A percentile compares a stretch with the other conserved stretches of the same genome.
Conservation (phyloP, 2,797 vertebrate species). For the Pyrrhura leucotis region DNA sequence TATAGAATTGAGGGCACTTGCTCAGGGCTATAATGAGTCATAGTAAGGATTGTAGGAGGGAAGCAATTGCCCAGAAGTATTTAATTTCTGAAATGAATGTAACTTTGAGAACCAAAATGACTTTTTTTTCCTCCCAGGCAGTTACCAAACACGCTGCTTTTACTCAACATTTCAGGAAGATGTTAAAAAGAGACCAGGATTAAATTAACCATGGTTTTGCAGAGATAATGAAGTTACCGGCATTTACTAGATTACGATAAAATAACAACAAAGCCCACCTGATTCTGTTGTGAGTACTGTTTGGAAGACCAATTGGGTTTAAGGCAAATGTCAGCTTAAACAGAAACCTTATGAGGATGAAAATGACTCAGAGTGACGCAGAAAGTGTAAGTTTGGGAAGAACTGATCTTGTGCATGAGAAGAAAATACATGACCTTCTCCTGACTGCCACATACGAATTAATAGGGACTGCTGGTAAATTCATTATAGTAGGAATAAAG, state of each 20-base stretch:
- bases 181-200: neutral
- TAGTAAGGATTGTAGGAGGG: neutral
- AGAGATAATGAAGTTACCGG: neutral
- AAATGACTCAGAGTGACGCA: slow-evolving; percentile 30
- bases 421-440: neutral
- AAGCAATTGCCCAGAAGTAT: neutral
- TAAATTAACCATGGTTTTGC: neutral
- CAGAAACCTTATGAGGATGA: slow-evolving; percentile 10
- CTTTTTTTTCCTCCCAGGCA: neutral
- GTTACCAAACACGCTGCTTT: neutral
- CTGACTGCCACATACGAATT: neutral
- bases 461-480: neutral
- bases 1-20: neutral
- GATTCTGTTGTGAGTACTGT: neutral
- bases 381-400: neutral
- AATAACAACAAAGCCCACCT: neutral
- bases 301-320: neutral
- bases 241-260: neutral
- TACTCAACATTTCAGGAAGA: neutral
- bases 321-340: slow-evolving; percentile 11
- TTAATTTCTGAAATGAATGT: slow-evolving; percentile 56
- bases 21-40: slow-evolving; percentile 22
- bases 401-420: neutral
- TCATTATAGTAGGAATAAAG: neutral
- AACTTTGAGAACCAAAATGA: neutral